phyloP scores from a whole-genome alignment of 1,140 invertebrate species.

The Drosophila sproati region DNA sequence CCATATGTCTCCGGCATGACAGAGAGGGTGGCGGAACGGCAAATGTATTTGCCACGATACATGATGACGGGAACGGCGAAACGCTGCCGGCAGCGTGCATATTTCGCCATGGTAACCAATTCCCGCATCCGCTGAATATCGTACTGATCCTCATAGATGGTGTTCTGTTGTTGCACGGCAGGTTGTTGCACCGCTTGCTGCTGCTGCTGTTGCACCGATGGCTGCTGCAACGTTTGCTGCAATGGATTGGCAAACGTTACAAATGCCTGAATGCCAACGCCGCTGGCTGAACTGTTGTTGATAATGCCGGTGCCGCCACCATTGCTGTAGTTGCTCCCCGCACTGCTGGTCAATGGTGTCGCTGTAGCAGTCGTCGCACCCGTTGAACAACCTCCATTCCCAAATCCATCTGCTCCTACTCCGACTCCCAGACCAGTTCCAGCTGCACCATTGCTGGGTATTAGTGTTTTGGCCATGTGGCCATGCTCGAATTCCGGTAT shows the following conservation, averaged over 20 bases:
- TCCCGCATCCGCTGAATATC: slow-evolving; percentile 87
- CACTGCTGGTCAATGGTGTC: slow-evolving; percentile 61
- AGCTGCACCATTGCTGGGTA: slow-evolving; percentile 59
- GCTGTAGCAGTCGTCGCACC: slow-evolving; percentile 61
- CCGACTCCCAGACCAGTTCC: background rate
- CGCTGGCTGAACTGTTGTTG: slow-evolving; percentile 2
- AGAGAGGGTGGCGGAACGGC: slow-evolving; percentile 89
- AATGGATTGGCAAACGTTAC: slow-evolving; percentile 74
- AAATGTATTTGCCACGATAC: slow-evolving; percentile 90
- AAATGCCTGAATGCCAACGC: slow-evolving; percentile 71
- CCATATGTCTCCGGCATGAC: slow-evolving; percentile 91
- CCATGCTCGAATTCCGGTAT: slow-evolving; percentile 88
- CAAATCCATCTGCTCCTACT: slow-evolving; percentile 11
- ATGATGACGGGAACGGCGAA: slow-evolving; percentile 93
- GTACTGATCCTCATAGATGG: slow-evolving; percentile 88
- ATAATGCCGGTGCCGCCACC: slow-evolving; percentile 17
- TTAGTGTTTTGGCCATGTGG: slow-evolving; percentile 77
- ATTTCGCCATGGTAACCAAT: slow-evolving; percentile 87
- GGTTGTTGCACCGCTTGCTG: slow-evolving; percentile 13
- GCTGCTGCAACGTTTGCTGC: slow-evolving; percentile 41
- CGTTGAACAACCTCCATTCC: slow-evolving; percentile 25
- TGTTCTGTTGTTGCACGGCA: slow-evolving; percentile 82
- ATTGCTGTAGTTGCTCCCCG: slow-evolving; percentile 52
- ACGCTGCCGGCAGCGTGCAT: slow-evolving; percentile 89
- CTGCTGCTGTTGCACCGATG: slow-evolving; percentile 3